phyloP scores from a whole-genome alignment of 2,113 vertebrate species.

The Acrocephalus kingi region DNA sequence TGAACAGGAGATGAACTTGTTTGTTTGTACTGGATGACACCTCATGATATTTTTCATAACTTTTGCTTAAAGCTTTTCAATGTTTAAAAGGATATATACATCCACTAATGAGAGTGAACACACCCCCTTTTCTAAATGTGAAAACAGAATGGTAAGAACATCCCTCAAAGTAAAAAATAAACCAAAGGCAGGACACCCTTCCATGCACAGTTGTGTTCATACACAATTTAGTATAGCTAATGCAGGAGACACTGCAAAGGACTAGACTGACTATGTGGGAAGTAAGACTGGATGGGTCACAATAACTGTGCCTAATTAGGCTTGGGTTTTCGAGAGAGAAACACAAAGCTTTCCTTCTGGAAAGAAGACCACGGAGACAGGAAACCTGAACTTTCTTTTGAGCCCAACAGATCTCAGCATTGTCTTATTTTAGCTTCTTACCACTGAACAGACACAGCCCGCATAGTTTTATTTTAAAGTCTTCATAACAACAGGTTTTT shows the following conservation, averaged over 20 bases:
- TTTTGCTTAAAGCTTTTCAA: background rate
- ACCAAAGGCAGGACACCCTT: background rate
- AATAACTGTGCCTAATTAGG: background rate
- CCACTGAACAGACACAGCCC: background rate
- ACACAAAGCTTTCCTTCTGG: background rate
- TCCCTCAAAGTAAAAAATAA: background rate
- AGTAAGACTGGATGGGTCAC: background rate
- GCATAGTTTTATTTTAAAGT: conserved; percentile 21
- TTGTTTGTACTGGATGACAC: background rate
- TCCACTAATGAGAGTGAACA: background rate
- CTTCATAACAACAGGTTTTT: conserved; percentile 8
- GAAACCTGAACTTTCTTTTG: background rate
- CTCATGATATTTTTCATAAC: background rate
- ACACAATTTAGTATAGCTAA: background rate
- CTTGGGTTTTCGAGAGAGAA: background rate
- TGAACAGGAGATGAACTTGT: background rate
- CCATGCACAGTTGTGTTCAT: background rate
- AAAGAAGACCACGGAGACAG: background rate
- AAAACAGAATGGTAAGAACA: background rate
- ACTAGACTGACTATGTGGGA: background rate
- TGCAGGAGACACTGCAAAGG: background rate
- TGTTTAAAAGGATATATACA: background rate
- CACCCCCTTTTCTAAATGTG: background rate
- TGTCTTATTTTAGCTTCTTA: conserved; percentile 4
- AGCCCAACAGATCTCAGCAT: background rate